These are phyloP conservation scores for Yponomeuta cagnagella DNA, from an alignment of 2,888 invertebrate genomes.

Conservation along the genomic window DNA sequence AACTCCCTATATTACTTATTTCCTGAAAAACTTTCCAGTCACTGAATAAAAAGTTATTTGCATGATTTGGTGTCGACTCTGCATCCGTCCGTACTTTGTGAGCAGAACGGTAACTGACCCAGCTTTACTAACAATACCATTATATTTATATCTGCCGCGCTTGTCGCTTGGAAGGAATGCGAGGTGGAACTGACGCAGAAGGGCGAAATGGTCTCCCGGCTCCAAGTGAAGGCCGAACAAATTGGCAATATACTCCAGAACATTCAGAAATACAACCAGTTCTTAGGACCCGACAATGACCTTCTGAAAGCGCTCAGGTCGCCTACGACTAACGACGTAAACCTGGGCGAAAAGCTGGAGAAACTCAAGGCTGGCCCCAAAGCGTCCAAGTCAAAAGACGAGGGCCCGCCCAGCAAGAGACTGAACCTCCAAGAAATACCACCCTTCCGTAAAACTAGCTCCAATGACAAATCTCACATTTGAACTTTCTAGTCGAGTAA, in stretches of 20 bases:
- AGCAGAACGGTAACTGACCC: neutral
- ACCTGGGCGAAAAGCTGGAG: slow-evolving; percentile 56
- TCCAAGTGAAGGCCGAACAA: slow-evolving; percentile 96
- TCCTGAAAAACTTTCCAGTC: no score
- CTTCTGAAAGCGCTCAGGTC: slow-evolving; percentile 68
- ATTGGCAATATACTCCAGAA: slow-evolving; percentile 95
- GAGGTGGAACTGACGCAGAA: slow-evolving; percentile 97
- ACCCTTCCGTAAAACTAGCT: slow-evolving; percentile 57
- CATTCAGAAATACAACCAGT: slow-evolving; percentile 90
- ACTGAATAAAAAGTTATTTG: no score
- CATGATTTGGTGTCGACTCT: neutral
- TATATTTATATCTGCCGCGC: slow-evolving; percentile 68
- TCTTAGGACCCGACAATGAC: slow-evolving; percentile 78
- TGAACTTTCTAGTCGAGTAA: slow-evolving; percentile 7
- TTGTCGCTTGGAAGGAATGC: slow-evolving; percentile 84
- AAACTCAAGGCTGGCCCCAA: slow-evolving; percentile 60
- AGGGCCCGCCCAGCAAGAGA: slow-evolving; percentile 74
- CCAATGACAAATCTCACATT: slow-evolving; percentile 23
- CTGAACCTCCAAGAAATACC: slow-evolving; percentile 73
- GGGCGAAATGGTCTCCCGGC: slow-evolving; percentile 94
- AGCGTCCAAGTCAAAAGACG: slow-evolving; percentile 66
- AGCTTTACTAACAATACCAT: slow-evolving; percentile 55
- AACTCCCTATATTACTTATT: no score
- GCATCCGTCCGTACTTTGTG: neutral
- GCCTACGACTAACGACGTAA: slow-evolving; percentile 58